Conservation (phyloP, 92 coral and sea anemone genomes). For the Zoanthus solanderi region DNA sequence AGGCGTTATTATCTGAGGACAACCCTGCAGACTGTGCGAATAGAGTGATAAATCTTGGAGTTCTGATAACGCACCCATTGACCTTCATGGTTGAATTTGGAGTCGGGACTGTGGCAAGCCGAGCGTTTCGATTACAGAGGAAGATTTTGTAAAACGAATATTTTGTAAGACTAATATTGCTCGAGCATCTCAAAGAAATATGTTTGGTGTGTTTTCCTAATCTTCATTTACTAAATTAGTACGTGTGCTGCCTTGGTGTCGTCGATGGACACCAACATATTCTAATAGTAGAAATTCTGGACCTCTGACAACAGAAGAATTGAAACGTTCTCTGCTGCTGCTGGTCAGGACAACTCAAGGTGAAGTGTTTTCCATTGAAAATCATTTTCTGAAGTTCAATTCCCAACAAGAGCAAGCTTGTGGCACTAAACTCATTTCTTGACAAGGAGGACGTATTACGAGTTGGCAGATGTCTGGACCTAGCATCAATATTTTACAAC, state of each 20-base stretch:
- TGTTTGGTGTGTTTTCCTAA: not conserved
- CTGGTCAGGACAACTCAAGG: slow-evolving; percentile 58
- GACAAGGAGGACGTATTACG: slow-evolving; percentile 65
- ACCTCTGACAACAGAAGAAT: slow-evolving; percentile 58
- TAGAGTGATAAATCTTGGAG: too few species aligned
- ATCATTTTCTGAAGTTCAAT: slow-evolving; percentile 26
- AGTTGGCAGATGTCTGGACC: slow-evolving; percentile 70
- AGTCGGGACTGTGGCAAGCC: slow-evolving; percentile 69
- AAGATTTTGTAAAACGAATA: not conserved
- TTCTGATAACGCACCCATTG: too few species aligned
- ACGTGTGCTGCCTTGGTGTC: slow-evolving; percentile 55
- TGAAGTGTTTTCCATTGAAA: slow-evolving; percentile 46
- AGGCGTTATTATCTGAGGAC: slow-evolving; percentile 32
- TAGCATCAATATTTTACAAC: slow-evolving; percentile 32
- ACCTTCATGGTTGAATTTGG: slow-evolving; percentile 51
- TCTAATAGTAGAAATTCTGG: slow-evolving; percentile 34
- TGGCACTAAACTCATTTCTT: slow-evolving; percentile 63
- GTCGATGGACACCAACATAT: slow-evolving; percentile 56
- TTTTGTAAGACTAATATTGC: not conserved
- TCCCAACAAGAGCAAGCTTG: not conserved
- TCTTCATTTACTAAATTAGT: slow-evolving; percentile 36
- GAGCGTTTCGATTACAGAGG: slow-evolving; percentile 46
- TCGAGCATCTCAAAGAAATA: not conserved
- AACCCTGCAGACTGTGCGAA: too few species aligned
- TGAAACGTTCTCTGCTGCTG: slow-evolving; percentile 50